Evolutionary conservation across 2,888 invertebrate genomes (phyloP), one percentile per base, ranked within the genome.

Genomic region (Actias luna): DNA sequence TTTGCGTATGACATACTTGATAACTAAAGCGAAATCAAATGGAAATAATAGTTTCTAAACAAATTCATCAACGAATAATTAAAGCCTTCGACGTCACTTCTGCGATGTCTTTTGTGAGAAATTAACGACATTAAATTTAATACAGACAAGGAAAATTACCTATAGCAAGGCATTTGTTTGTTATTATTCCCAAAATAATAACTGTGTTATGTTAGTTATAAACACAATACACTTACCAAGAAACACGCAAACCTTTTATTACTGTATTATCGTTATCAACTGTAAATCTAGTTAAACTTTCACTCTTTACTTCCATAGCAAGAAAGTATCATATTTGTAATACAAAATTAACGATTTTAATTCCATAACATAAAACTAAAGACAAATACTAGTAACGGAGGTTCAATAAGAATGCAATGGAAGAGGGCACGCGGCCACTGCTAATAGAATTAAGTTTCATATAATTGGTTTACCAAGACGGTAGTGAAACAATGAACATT

Each of bases 381-480:
- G 52, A 59, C 16, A 36, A 59, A 42, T 5, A 61, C 55, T 18
- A 33, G 58, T 22, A 63, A 61, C 33, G 27, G 46, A 70, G 67
- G 60, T 66, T 60, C 60, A 65, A 65, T 63, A 69, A 73, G 71
- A 77, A 76, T 78, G 71, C 73, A 71, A 62, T 67, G 67, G 66
- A 57, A 65, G 61, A 71, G 66, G 68, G 69, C 69, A 69, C 74
- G 70, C 69, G 73, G 68, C 72, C 69, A 72, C 69, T 65, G 65
- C 80, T 88, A 88, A 89, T 84, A 77, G 79, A 80, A 88, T 89
- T 88, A 88, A 70, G 74, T 75, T 71, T 29, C 66, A 74, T 69
- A 67, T 86, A 85, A 87, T 85, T 84, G 85, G 87, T 82, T 87
- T 87, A 87, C 74, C 70, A 68, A 69, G 73, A 70, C 66, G 67